phyloP scores from a whole-genome alignment of 1,140 invertebrate species.

The Caenorhabditis briggsae region DNA sequence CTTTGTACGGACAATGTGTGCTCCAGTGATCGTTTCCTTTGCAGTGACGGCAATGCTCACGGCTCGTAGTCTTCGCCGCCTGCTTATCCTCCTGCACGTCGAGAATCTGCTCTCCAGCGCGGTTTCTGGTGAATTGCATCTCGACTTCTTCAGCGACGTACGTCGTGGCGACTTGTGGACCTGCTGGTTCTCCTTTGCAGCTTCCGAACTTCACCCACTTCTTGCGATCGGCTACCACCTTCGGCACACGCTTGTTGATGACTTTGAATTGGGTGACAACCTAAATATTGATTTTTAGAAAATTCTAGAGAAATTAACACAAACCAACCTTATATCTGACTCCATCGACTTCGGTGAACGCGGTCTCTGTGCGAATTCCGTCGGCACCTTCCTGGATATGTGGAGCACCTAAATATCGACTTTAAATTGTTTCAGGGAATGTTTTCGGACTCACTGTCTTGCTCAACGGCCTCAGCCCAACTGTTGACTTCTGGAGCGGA shows the following conservation, averaged over 20 bases:
- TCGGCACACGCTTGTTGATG: constrained; percentile 90
- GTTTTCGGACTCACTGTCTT: constrained; percentile 59
- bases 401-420: constrained; percentile 37
- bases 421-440: not conserved
- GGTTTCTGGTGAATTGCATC: constrained; percentile 83
- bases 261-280: constrained; percentile 88
- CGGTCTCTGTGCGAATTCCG: constrained; percentile 90
- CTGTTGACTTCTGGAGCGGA: constrained; percentile 61
- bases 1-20: constrained; percentile 75
- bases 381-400: constrained; percentile 85
- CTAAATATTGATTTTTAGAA: not conserved
- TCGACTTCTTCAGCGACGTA: constrained; percentile 94
- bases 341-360: constrained; percentile 91
- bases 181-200: constrained; percentile 89
- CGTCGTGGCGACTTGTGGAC: constrained; percentile 89
- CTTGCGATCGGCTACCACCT: constrained; percentile 90
- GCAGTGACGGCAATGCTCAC: constrained; percentile 75
- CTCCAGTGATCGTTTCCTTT: constrained; percentile 78
- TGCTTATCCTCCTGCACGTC: constrained; percentile 71
- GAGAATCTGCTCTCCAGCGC: constrained; percentile 74
- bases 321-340: constrained; percentile 77
- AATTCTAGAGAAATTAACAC: no score
- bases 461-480: constrained; percentile 69
- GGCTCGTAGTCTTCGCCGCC: constrained; percentile 61
- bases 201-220: constrained; percentile 94